Evolutionary conservation across 30 jellyfish, hydroid and myxozoan species (phyloP).

Genomic region (Sanderia malayensis): DNA sequence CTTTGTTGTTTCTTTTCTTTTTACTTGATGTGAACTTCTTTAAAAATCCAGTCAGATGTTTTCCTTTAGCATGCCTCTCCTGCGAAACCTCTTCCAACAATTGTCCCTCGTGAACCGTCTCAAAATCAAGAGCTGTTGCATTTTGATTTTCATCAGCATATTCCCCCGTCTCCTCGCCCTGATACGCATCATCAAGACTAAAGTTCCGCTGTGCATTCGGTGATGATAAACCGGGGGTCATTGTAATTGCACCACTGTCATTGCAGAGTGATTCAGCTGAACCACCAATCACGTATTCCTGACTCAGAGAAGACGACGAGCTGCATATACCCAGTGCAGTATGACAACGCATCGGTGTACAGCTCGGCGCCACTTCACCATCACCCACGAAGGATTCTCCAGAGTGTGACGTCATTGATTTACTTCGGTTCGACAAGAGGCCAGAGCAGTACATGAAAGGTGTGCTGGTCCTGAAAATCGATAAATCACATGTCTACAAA

Average conservation of each 20-base stretch:
- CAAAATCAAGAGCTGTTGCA: conserved; percentile 31
- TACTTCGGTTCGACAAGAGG: conserved; percentile 76
- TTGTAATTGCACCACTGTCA: conserved; percentile 40
- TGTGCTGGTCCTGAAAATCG: conserved; percentile 40
- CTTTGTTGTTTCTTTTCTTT: conserved; percentile 45
- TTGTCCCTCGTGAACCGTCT: conserved; percentile 57
- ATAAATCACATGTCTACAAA: too few relatives aligned
- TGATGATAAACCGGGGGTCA: conserved; percentile 25
- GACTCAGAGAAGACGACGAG: conserved; percentile 70
- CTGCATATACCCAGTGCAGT: conserved; percentile 86
- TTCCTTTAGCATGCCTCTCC: conserved; percentile 59
- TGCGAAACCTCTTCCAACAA: conserved; percentile 32
- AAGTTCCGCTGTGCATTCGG: conserved; percentile 21
- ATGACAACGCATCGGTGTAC: conserved; percentile 81
- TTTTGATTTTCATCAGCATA: conserved; percentile 55
- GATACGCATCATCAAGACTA: conserved; percentile 49
- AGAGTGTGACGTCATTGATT: conserved; percentile 84
- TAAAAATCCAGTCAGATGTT: conserved; percentile 63
- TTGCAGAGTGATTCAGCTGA: conserved; percentile 43
- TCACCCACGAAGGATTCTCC: conserved; percentile 85
- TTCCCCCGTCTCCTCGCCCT: conserved; percentile 31
- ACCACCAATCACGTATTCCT: conserved; percentile 55
- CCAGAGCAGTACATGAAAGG: conserved; percentile 71
- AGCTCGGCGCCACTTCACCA: conserved; percentile 31
- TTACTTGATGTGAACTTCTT: conserved; percentile 70